Evolutionary conservation across 1,140 invertebrate genomes (phyloP).

Genomic region (Apis laboriosa): DNA sequence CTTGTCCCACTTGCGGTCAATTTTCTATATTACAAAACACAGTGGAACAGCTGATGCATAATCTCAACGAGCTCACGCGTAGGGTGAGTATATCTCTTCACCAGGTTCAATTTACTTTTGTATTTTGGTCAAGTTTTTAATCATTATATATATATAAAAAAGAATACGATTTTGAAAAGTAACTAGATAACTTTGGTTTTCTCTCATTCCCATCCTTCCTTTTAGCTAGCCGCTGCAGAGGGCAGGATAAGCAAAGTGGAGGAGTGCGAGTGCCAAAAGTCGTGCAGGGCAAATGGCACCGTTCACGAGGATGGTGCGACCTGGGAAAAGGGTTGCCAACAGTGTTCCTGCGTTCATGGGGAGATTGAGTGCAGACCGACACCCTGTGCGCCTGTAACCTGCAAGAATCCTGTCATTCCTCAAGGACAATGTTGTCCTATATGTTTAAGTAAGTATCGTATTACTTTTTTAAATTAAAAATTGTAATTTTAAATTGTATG

Average conservation of each 20-base stretch:
- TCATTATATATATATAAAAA: neutral
- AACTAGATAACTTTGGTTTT: slow-evolving; percentile 34
- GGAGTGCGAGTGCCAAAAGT: slow-evolving; percentile 94
- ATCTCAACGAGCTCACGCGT: slow-evolving; percentile 83
- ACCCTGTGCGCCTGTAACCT: slow-evolving; percentile 87
- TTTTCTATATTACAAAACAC: slow-evolving; percentile 90
- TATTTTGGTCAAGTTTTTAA: neutral
- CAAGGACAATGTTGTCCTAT: slow-evolving; percentile 92
- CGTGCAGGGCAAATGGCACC: slow-evolving; percentile 90
- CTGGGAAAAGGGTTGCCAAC: slow-evolving; percentile 90
- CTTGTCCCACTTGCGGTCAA: slow-evolving; percentile 94
- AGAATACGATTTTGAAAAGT: no score
- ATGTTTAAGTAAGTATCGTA: slow-evolving; percentile 88
- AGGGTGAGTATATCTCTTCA: slow-evolving; percentile 81
- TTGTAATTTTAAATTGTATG: no score
- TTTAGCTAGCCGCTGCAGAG: slow-evolving; percentile 89
- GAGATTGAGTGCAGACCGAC: slow-evolving; percentile 89
- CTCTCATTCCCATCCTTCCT: slow-evolving; percentile 75
- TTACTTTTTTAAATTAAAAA: neutral
- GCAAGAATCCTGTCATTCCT: slow-evolving; percentile 89
- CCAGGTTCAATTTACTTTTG: neutral
- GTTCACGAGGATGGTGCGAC: slow-evolving; percentile 90
- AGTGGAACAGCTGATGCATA: slow-evolving; percentile 83
- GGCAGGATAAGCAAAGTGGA: slow-evolving; percentile 88
- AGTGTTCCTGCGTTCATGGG: slow-evolving; percentile 92